Base-by-base conservation (phyloP, 2,797 vertebrate species). In the Acipenser oxyrinchus region DNA sequence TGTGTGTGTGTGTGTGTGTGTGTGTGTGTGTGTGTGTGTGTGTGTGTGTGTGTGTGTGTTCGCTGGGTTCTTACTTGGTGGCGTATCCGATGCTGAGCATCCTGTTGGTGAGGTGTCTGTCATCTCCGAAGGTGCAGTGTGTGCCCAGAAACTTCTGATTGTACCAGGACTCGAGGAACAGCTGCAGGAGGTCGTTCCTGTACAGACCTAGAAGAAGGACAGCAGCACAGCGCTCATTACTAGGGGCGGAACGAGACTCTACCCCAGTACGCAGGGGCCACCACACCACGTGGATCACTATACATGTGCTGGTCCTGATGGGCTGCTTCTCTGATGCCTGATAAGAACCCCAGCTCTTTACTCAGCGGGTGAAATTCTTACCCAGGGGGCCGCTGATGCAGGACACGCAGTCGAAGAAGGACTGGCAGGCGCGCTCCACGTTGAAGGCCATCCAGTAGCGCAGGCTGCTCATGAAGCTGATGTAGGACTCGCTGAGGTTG, bases 391-490 rank as follows among this genome's bases (percentile, higher is more conserved):
- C 93, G 0, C 93, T 95, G 68, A 95, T 95, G 76, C 93, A 95
- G 71, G 92, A 94, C 70, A 95, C 93, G 0, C 93, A 95, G 78
- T 91, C 74, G 68, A 95, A 95, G 75, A 90, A 95, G 67, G 93
- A 95, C 84, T 95, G 93, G 76, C 93, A 95, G 62, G 93, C 79
- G 8, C 93, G 80, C 68, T 95, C 92, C 0, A 95, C 87, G 48
- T 95, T 95, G 83, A 95, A 95, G n/a, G 93, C 93, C 85, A 95
- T 94, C 93, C 93, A 95, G 84, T 95, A 95, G 51, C 92, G 83
- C 48, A 95, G 84, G 73, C 92, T 94, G 86, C 92, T 95, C 81
- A 95, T 89, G 82, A 95, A 95, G 81, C 93, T 94, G 81, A 95
- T 84, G 78, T 87, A 95, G 2, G 92, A 94, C 59, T 95, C 93